phyloP scores from a whole-genome alignment of 2,797 vertebrate genomes.

The Acridotheres tristis region DNA sequence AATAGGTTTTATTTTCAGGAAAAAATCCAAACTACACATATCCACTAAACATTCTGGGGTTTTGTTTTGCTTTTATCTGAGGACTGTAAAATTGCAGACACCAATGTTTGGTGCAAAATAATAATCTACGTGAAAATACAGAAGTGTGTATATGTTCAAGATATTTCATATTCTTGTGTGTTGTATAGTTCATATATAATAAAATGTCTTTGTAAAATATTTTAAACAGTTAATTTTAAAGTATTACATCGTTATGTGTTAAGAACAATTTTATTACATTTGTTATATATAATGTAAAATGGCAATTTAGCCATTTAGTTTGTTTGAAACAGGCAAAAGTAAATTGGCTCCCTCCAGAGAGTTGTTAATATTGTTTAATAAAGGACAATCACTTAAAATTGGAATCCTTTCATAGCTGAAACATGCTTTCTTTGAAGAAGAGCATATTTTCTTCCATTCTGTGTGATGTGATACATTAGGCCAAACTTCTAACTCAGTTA shows the following conservation, averaged over 20 bases:
- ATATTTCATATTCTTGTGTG: conserved; percentile 56
- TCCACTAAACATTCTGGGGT: not conserved
- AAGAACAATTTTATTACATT: conserved; percentile 50
- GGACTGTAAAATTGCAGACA: conserved; percentile 64
- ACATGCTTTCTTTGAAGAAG: not conserved
- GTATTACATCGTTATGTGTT: conserved; percentile 45
- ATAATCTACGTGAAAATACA: conserved; percentile 64
- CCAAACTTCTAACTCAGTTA: not conserved
- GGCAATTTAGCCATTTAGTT: conserved; percentile 9
- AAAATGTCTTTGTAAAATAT: conserved; percentile 76
- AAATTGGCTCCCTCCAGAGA: conserved; percentile 30
- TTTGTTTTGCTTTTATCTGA: conserved; percentile 62
- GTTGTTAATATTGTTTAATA: conserved; percentile 54
- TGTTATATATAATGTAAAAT: conserved; percentile 55
- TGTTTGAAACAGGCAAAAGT: conserved; percentile 40
- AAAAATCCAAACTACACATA: not conserved
- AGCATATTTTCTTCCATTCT: not conserved
- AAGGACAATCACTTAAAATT: conserved; percentile 47
- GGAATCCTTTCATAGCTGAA: not conserved
- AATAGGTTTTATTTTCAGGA: conserved; percentile 54
- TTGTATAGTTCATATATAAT: conserved; percentile 73
- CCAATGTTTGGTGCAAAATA: conserved; percentile 69
- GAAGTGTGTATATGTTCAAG: conserved; percentile 70
- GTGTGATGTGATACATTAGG: not conserved
- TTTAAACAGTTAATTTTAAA: conserved; percentile 72